phyloP scores from a whole-genome alignment of 2,797 vertebrate species.

The Rallus crepitans region DNA sequence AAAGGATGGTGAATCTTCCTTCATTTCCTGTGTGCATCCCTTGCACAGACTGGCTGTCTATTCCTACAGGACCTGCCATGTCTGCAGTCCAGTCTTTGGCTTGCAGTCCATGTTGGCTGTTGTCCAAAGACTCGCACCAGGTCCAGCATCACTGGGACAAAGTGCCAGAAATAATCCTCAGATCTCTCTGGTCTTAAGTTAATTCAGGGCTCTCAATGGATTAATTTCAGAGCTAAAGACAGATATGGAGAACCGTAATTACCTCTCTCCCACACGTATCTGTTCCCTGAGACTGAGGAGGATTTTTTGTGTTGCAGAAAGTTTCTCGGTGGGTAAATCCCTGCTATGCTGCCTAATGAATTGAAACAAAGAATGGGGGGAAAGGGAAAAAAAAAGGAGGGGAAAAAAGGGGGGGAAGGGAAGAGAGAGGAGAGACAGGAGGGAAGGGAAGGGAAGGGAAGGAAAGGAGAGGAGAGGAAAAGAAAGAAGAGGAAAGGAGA shows the following conservation, averaged over 20 bases:
- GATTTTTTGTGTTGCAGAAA: background rate
- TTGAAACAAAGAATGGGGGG: background rate
- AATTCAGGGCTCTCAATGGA: slow-evolving; percentile 42
- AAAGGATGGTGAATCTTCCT: background rate
- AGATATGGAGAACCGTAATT: slow-evolving; percentile 26
- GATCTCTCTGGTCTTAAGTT: slow-evolving; percentile 29
- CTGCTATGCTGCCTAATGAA: background rate
- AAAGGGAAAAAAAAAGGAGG: too few species aligned
- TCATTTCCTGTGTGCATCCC: background rate
- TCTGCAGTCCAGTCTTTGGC: slow-evolving; percentile 18
- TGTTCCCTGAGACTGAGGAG: background rate
- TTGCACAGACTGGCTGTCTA: background rate
- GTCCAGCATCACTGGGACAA: background rate
- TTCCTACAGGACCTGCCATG: background rate
- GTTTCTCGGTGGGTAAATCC: background rate
- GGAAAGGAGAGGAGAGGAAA: background rate
- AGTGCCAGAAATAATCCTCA: slow-evolving; percentile 44
- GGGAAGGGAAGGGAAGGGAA: rapidly evolving
- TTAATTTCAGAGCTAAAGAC: slow-evolving; percentile 53
- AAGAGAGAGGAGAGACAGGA: rapidly evolving
- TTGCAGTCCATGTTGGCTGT: background rate
- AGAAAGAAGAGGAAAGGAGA: rapidly evolving
- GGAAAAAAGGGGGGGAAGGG: rapidly evolving
- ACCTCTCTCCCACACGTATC: slow-evolving; percentile 48
- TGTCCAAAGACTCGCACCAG: background rate